Conservation (phyloP, 2,797 vertebrate species). For the Etheostoma nigrum region DNA sequence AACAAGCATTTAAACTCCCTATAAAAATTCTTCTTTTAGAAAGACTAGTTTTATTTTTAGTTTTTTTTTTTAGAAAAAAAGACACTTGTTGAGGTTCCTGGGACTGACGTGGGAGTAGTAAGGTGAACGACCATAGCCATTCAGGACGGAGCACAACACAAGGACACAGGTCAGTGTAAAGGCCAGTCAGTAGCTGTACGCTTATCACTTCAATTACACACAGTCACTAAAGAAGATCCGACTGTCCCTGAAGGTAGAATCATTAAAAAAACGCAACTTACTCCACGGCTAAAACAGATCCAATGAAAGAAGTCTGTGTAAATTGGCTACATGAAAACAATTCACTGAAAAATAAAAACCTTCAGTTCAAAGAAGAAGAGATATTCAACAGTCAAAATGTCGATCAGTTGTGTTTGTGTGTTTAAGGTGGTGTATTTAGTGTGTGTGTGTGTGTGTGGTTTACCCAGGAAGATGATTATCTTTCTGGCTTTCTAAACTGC, state of each 20-base stretch:
- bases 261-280: slow-evolving; percentile 42
- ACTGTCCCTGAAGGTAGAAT: slow-evolving; percentile 75
- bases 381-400: slow-evolving; percentile 50
- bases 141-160: slow-evolving; percentile 52
- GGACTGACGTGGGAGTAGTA: slow-evolving; percentile 57
- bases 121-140: slow-evolving; percentile 48
- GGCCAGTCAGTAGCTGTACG: slow-evolving; percentile 51
- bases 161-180: slow-evolving; percentile 62
- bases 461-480: slow-evolving; percentile 48
- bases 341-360: slow-evolving; percentile 62
- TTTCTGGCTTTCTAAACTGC: slow-evolving; percentile 38
- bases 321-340: slow-evolving; percentile 72
- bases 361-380: slow-evolving; percentile 34
- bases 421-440: slow-evolving; percentile 2
- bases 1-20: slow-evolving; percentile 77
- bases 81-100: slow-evolving; percentile 85
- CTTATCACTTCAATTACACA: slow-evolving; percentile 22
- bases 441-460: slow-evolving; percentile 13
- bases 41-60: slow-evolving; percentile 59
- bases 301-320: slow-evolving; percentile 50
- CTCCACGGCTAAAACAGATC: slow-evolving; percentile 56
- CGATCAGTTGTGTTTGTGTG: slow-evolving; percentile 14
- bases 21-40: slow-evolving; percentile 79
- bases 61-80: slow-evolving; percentile 78
- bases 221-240: slow-evolving; percentile 38